Conservation (phyloP, 2,888 invertebrate genomes). For the Netelia inedita region DNA sequence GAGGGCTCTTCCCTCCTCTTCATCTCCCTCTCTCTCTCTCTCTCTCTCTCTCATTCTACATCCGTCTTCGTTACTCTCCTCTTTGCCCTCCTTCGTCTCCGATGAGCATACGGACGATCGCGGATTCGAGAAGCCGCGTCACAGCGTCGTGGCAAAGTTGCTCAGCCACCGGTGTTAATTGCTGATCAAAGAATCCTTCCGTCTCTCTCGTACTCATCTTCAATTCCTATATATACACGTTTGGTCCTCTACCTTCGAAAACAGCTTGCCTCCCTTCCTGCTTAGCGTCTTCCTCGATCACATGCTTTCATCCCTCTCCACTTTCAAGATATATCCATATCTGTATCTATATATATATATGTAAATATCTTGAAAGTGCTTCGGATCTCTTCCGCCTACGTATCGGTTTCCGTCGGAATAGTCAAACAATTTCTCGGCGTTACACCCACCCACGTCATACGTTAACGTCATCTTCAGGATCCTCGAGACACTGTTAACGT, state of each 20-base stretch:
- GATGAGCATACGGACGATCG: slow-evolving; percentile 72
- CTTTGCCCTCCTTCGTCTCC: slow-evolving; percentile 57
- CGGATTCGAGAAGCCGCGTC: slow-evolving; percentile 56
- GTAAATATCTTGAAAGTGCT: slow-evolving; percentile 30
- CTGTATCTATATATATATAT: slow-evolving; percentile 9
- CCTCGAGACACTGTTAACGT: slow-evolving; percentile 10
- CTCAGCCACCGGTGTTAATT: slow-evolving; percentile 76
- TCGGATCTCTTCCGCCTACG: slow-evolving; percentile 61
- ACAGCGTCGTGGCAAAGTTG: slow-evolving; percentile 52
- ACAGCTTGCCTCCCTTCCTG: slow-evolving; percentile 11
- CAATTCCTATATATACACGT: slow-evolving; percentile 15
- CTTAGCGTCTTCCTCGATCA: slow-evolving; percentile 41
- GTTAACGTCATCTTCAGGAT: slow-evolving; percentile 27
- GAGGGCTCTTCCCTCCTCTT: slow-evolving; percentile 28
- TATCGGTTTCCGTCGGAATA: slow-evolving; percentile 69
- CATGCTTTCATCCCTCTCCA: slow-evolving; percentile 19
- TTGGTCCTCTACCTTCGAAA: slow-evolving; percentile 40
- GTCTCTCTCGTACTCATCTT: slow-evolving; percentile 31
- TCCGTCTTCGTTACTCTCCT: neutral
- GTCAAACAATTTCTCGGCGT: slow-evolving; percentile 75
- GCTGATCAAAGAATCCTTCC: slow-evolving; percentile 77
- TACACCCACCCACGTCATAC: slow-evolving; percentile 36
- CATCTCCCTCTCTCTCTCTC: slow-evolving; percentile 43
- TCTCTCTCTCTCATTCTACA: slow-evolving; percentile 31
- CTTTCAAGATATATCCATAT: slow-evolving; percentile 27